Conservation (phyloP, 2,113 vertebrate genomes). For the Opisthocomus hoazin region DNA sequence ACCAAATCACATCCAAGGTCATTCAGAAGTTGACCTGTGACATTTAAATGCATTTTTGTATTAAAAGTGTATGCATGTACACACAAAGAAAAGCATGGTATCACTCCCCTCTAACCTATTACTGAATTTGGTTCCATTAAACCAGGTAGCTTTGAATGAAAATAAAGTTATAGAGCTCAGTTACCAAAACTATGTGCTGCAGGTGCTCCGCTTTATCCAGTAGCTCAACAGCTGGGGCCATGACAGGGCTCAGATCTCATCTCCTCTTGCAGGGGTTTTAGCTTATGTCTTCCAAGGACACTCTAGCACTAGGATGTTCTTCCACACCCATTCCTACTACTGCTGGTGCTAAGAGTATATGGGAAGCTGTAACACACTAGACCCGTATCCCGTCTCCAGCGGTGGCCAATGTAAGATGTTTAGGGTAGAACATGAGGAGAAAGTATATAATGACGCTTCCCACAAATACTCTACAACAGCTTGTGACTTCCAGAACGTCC, state of each 20-base stretch:
- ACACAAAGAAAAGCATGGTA: background rate
- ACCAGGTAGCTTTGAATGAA: background rate
- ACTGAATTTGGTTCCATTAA: background rate
- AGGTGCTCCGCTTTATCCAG: background rate
- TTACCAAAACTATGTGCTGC: background rate
- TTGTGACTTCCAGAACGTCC: background rate
- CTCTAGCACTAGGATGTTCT: background rate
- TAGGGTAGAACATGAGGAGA: background rate
- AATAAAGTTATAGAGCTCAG: background rate
- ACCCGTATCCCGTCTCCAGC: background rate
- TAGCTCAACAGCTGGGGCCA: background rate
- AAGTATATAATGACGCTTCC: background rate
- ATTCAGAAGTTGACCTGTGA: background rate
- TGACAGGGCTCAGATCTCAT: background rate
- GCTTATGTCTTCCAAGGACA: background rate
- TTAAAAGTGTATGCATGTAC: rapidly evolving
- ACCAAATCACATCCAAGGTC: background rate
- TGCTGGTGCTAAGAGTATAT: background rate
- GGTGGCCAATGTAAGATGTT: background rate
- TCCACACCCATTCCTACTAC: background rate
- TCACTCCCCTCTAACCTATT: background rate
- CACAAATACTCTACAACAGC: background rate
- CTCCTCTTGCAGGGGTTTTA: background rate
- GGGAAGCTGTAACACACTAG: background rate
- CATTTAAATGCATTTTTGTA: background rate